Evolutionary conservation across 2,113 vertebrate species (phyloP).

Genomic region (Mesocricetus auratus): DNA sequence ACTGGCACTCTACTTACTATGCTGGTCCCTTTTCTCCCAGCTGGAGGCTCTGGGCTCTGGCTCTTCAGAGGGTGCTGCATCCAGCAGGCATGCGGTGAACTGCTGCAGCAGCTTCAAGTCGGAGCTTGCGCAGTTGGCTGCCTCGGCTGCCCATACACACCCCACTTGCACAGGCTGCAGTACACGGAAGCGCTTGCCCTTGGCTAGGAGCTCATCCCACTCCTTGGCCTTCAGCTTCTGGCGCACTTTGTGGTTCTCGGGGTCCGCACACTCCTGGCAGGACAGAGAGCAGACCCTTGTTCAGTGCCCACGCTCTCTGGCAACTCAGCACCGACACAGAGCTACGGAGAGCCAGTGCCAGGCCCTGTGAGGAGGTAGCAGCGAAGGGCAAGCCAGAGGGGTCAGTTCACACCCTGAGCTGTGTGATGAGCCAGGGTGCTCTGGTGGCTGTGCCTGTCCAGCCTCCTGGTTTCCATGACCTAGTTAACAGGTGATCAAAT

Average conservation of each 20-base stretch:
- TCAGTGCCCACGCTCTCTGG: neutral
- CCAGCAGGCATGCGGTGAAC: constrained; percentile 89
- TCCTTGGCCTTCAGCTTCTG: constrained; percentile 97
- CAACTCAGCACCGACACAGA: neutral
- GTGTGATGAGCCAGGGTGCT: neutral
- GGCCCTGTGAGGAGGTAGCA: neutral
- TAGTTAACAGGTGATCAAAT: neutral
- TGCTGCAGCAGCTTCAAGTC: constrained; percentile 88
- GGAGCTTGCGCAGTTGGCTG: fast-evolving
- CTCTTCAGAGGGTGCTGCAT: constrained; percentile 80
- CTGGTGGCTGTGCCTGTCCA: neutral
- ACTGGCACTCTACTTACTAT: constrained; percentile 88
- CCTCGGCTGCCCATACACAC: constrained; percentile 91
- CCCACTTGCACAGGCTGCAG: constrained; percentile 93
- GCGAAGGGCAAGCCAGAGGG: neutral
- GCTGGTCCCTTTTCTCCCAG: constrained; percentile 88
- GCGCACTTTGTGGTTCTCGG: constrained; percentile 95
- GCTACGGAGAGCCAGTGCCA: neutral
- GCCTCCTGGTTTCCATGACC: neutral
- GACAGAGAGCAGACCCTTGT: neutral
- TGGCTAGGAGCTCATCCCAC: constrained; percentile 97
- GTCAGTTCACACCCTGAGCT: neutral
- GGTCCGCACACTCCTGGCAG: constrained; percentile 91
- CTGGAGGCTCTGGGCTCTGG: constrained; percentile 86
- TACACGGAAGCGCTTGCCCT: constrained; percentile 92